Base-by-base conservation (phyloP, 2,113 vertebrate genomes). In the Macroglossus sobrinus region DNA sequence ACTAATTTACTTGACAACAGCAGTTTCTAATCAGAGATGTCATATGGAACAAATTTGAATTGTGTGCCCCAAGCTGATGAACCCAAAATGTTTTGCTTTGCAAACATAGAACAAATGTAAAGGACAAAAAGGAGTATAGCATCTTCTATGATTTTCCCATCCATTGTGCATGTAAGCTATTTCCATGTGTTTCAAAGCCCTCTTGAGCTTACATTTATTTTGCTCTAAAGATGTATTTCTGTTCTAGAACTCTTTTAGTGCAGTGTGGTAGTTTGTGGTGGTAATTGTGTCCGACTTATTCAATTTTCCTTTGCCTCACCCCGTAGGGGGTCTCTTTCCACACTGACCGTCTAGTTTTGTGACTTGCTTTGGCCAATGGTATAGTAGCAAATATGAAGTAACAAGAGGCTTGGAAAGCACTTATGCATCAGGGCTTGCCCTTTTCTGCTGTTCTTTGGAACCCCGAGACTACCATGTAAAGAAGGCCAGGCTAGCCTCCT, bases 1-100 rank as follows among this genome's bases (percentile, higher is more conserved):
- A 66, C 61, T 19, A 59, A n/a, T 59, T 95, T 88, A 75, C 53
- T 95, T 87, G 82, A 91, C 50, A 84, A 40, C 61, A 95, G 75
- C 69, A 91, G 66, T 96, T 96, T 94, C 81, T 94, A 94, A 85
- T 93, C 19, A 61, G 57, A 43, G 16, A 61, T 55, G 76, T 93
- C 72, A 89, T 55, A 89, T 92, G 69, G 86, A 94, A 85, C 91
- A 93, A 59, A 93, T 96, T 95, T 89, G 53, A 76, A 81, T 92
- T 74, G 19, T 95, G 69, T 78, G 50, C 4, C 40, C 71, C 71
- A 15, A 84, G 13, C 69, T 47, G n/a, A 84, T 85, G 40, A 95
- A 94, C 43, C 38, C 53, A 71, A 76, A 79, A 78, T 95, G 55
- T 91, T 97, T 84, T 94, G 26, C 59, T 91, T 85, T 88, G 40